A percentile compares a stretch with the other conserved stretches of the same genome.
phyloP scores from a whole-genome alignment of 1,140 invertebrate species.

The Eumeta japonica region DNA sequence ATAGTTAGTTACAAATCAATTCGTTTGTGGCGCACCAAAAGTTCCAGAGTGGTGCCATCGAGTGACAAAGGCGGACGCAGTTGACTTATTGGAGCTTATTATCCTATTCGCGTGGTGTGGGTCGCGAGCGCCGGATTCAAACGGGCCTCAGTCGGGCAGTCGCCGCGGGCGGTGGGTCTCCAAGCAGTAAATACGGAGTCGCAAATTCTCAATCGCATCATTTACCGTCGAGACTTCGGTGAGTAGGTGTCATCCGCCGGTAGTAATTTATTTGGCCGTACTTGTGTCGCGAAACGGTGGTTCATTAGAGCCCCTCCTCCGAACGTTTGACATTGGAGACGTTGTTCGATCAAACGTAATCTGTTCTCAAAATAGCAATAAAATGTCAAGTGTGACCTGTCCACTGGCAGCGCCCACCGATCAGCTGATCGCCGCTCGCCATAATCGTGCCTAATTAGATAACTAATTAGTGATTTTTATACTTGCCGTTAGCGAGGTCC shows the following conservation, averaged over 20 bases:
- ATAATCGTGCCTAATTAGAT: constrained; percentile 49
- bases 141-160: constrained; percentile 23
- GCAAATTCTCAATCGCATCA: constrained; percentile 46
- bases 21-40: constrained; percentile 44
- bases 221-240: constrained; percentile 52
- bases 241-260: constrained; percentile 29
- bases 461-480: constrained; percentile 37
- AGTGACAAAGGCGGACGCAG: constrained; percentile 55
- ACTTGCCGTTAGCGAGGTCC: too few relatives aligned
- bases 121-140: constrained; percentile 42
- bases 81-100: too few relatives aligned
- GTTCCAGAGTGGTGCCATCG: constrained; percentile 44
- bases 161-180: constrained; percentile 48
- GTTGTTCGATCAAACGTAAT: constrained; percentile 38
- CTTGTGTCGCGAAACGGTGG: not conserved
- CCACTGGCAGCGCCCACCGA: constrained; percentile 41
- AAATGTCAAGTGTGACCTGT: constrained; percentile 49
- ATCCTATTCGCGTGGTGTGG: constrained; percentile 51
- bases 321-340: constrained; percentile 47
- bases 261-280: not conserved
- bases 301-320: constrained; percentile 3
- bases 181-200: constrained; percentile 55
- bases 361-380: constrained; percentile 52
- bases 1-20: constrained; percentile 40
- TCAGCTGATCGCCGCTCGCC: constrained; percentile 47